Conservation (phyloP, 2,888 invertebrate species). For the Drosophila nr. perissopoda region DNA sequence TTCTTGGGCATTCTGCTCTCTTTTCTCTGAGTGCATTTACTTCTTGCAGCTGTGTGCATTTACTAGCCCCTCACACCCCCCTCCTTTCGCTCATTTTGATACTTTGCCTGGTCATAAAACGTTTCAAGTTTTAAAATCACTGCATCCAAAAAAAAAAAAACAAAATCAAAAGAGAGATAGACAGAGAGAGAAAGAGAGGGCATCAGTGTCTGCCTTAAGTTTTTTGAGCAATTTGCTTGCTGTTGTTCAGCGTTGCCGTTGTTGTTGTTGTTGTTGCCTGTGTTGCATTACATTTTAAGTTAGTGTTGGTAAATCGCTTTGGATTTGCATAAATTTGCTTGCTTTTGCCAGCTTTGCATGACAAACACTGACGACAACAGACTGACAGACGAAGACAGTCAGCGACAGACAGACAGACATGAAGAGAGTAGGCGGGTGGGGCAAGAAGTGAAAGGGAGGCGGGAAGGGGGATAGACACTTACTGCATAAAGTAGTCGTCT, state of each 20-base stretch:
- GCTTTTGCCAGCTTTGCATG: constrained; percentile 62
- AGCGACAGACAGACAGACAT: constrained; percentile 11
- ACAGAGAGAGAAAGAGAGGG: not conserved
- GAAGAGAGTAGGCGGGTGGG: not conserved
- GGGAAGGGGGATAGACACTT: not conserved
- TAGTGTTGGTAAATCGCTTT: constrained; percentile 80
- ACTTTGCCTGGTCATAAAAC: constrained; percentile 57
- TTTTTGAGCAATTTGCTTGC: constrained; percentile 76
- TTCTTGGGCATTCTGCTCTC: not conserved
- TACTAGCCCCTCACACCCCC: constrained; percentile 19
- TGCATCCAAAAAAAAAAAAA: constrained; percentile 64
- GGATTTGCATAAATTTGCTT: constrained; percentile 79
- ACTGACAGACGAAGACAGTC: constrained; percentile 27
- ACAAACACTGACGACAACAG: constrained; percentile 56
- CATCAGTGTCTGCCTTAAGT: constrained; percentile 56
- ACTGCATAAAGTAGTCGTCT: constrained; percentile 16
- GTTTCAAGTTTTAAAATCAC: constrained; percentile 69
- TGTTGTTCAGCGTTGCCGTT: constrained; percentile 43
- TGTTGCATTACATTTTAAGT: constrained; percentile 74
- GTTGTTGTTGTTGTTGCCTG: constrained; percentile 31
- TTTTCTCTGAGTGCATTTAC: constrained; percentile 54
- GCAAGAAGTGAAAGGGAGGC: not conserved
- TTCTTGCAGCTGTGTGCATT: constrained; percentile 74
- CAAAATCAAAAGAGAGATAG: not conserved
- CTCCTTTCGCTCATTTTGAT: constrained; percentile 28